Percentiles rank a stretch among this genome's conserved stretches.
Conservation (phyloP, 2,888 invertebrate genomes). For the Oscheius onirici region DNA sequence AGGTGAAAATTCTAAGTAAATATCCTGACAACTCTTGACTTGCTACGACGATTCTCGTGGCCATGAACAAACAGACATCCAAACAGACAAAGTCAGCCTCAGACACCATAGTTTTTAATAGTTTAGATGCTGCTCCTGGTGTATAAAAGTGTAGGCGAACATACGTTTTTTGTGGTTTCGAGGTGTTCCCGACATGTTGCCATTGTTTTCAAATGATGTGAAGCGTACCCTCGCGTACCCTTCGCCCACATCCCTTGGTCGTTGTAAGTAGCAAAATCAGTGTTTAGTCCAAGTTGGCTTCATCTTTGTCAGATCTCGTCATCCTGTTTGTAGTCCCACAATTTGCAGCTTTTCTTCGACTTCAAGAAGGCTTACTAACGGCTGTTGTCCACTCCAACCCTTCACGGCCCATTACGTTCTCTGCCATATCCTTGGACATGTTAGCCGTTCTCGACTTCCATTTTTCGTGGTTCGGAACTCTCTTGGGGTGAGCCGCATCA, state of each 20-base stretch:
- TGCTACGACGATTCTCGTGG: too few species aligned
- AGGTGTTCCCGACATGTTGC: too few species aligned
- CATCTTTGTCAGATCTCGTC: background rate
- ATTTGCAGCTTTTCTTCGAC: background rate
- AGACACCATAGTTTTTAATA: too few species aligned
- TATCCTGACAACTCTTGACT: too few species aligned
- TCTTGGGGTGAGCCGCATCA: slow-evolving; percentile 9
- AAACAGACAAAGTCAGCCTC: too few species aligned
- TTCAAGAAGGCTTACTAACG: background rate
- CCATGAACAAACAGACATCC: too few species aligned
- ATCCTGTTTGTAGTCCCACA: background rate
- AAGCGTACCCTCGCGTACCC: background rate
- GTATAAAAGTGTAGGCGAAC: too few species aligned
- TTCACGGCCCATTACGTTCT: background rate
- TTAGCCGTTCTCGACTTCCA: background rate
- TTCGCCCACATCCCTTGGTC: slow-evolving; percentile 4
- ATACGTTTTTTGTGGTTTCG: too few species aligned
- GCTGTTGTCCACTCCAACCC: background rate
- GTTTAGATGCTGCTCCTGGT: too few species aligned
- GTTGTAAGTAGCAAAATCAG: slow-evolving; percentile 24
- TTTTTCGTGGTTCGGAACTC: slow-evolving; percentile 1
- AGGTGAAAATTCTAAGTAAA: too few species aligned
- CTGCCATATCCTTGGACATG: background rate
- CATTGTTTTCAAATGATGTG: slow-evolving; percentile 14
- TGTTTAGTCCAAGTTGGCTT: slow-evolving; percentile 9